Evolutionary conservation across 2,113 vertebrate species (phyloP), one percentile per base, ranked within the genome.

Genomic region (Pachyramphus minor): DNA sequence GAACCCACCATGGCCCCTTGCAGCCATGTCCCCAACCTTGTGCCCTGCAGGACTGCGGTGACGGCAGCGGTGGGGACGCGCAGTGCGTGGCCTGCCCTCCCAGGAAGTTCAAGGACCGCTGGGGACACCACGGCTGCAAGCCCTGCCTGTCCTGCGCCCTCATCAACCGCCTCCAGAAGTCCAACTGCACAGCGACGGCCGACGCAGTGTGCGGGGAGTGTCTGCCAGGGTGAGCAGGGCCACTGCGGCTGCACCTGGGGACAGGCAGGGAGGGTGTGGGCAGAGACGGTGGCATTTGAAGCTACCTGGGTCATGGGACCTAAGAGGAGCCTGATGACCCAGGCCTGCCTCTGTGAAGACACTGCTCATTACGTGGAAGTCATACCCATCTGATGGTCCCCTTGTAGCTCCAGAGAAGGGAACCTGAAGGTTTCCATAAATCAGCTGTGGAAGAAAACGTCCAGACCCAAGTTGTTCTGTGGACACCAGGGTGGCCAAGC

Each of bases 201-300:
- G 98, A 98, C 4, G 96, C 98, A 0, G 88, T 97, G 22, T 99
- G 98, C 9, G 98, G 98, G 63, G 97, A 98, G 52, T 99, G 98
- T 88, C 96, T 98, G 71, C 98, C 98, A 0, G 98, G 98, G 98
- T 99, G 77, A 96, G 97, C 42, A 3, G 5, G 8, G n/a, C 41
- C 1, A 8, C 7, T 3, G 14, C 1, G 9, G 17, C 42, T 4
- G 3, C 42, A 1, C 6, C 28, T 16, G 39, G 68, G 49, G 49
- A 6, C 3, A 0, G 4, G 31, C 4, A 1, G 56, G 33, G n/a
- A 33, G 9, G 47, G n/a, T 8, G 5, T 60, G 82, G 52, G 8
- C 53, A 64, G 2, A 24, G 41, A 9, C 12, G 20, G 9, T 55
- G 74, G 80, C 2, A 5, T 14, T 31, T 42, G 35, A 42, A 58